Conservation (phyloP, 2,888 invertebrate genomes). For the Caenorhabditis imperialis region DNA sequence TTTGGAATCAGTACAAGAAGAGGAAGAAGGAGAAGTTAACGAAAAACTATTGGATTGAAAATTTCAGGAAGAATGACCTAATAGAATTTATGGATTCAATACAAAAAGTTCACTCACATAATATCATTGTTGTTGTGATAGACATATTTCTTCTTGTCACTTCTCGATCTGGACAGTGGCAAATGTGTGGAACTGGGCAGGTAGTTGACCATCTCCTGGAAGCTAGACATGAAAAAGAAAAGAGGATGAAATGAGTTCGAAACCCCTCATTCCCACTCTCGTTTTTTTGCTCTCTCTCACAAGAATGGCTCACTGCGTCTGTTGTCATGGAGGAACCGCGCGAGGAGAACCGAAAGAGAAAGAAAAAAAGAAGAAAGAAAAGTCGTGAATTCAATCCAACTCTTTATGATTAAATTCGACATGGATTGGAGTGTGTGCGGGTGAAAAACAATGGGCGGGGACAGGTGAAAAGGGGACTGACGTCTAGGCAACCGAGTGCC, state of each 20-base stretch:
- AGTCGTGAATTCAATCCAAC: constrained; percentile 3
- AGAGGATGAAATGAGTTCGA: constrained; percentile 12
- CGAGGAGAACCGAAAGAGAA: background rate
- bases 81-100: background rate
- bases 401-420: constrained; percentile 3
- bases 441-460: constrained; percentile 3
- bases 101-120: background rate
- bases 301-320: background rate
- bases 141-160: constrained; percentile 26
- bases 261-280: constrained; percentile 4
- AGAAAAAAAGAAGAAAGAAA: constrained; percentile 1
- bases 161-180: constrained; percentile 26
- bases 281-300: constrained; percentile 12
- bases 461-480: constrained; percentile 7
- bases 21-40: no score
- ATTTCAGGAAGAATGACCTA: no score
- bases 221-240: background rate
- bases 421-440: background rate
- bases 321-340: constrained; percentile 36
- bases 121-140: constrained; percentile 37
- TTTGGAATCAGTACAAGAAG: no score
- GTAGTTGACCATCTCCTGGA: constrained; percentile 32
- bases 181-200: constrained; percentile 14
- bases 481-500: constrained; percentile 13
- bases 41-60: no score